Conservation (phyloP, 2,797 vertebrate genomes). For the Serranus cabrilla region DNA sequence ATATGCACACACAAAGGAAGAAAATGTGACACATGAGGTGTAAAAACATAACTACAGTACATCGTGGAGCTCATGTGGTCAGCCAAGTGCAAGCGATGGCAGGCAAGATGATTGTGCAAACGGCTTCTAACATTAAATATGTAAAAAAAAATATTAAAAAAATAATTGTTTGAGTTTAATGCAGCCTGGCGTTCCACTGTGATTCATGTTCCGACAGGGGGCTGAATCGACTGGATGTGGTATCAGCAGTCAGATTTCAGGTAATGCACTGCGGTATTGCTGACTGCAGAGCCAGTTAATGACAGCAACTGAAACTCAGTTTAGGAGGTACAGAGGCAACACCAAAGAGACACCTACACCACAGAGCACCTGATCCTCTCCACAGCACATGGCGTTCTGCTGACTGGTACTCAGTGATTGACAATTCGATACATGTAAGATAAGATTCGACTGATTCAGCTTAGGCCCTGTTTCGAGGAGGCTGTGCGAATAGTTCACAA, state of each 20-base stretch:
- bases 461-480: neutral
- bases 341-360: constrained; percentile 18
- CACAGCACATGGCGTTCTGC: neutral
- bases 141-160: neutral
- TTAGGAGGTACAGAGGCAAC: constrained; percentile 18
- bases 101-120: neutral
- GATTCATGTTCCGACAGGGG: constrained; percentile 27
- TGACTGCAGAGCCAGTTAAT: constrained; percentile 25
- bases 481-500: neutral
- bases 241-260: constrained; percentile 49
- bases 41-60: constrained; percentile 2
- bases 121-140: neutral
- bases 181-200: neutral
- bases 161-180: neutral
- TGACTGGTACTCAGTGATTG: neutral
- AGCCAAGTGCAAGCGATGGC: constrained; percentile 27
- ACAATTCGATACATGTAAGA: neutral
- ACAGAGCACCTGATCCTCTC: constrained; percentile 6
- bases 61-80: constrained; percentile 2
- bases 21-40: constrained; percentile 22
- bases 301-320: constrained; percentile 19
- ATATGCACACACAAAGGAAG: constrained; percentile 15
- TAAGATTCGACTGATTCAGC: constrained; percentile 18
- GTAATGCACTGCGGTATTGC: constrained; percentile 21
- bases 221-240: constrained; percentile 29